These are phyloP conservation scores for Hucho hucho DNA, from an alignment of 2,113 vertebrate genomes.

Conservation along the genomic window DNA sequence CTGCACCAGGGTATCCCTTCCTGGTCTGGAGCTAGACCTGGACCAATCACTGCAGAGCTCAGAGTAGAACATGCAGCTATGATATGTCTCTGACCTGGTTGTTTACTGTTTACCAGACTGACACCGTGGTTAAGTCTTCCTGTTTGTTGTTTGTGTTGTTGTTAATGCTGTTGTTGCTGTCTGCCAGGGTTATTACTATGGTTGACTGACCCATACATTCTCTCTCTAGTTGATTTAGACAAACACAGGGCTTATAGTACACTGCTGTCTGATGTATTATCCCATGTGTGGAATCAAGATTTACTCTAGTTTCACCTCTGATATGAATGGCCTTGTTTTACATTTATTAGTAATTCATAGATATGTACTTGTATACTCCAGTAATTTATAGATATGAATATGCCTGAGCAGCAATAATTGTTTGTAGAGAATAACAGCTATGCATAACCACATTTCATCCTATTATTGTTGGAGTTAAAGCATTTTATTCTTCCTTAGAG, in stretches of 20 bases:
- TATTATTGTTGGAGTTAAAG: conserved; percentile 75
- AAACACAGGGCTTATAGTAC: conserved; percentile 42
- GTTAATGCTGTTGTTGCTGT: conserved; percentile 8
- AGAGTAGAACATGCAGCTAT: too few species aligned
- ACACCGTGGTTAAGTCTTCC: neutral
- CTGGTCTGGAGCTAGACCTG: too few species aligned
- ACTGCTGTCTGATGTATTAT: conserved; percentile 37
- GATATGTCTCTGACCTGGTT: neutral
- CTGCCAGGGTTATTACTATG: conserved; percentile 62
- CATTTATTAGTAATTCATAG: too few species aligned
- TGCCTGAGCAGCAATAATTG: conserved; percentile 57
- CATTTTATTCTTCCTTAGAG: conserved; percentile 63
- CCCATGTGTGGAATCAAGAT: conserved; percentile 63
- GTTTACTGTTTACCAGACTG: conserved; percentile 29
- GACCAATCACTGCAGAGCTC: too few species aligned
- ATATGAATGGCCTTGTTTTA: too few species aligned
- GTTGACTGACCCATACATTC: conserved; percentile 63
- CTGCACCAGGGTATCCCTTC: too few species aligned
- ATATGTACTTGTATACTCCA: too few species aligned
- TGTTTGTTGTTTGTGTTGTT: neutral
- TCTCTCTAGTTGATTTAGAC: conserved; percentile 50
- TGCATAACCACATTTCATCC: conserved; percentile 72
- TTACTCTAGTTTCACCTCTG: conserved; percentile 31
- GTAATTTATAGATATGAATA: conserved; percentile 47
- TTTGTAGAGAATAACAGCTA: conserved; percentile 54